Evolutionary conservation across 2,113 vertebrate species (phyloP), one percentile per base, ranked within the genome.

Genomic region (Cebidichthys violaceus): DNA sequence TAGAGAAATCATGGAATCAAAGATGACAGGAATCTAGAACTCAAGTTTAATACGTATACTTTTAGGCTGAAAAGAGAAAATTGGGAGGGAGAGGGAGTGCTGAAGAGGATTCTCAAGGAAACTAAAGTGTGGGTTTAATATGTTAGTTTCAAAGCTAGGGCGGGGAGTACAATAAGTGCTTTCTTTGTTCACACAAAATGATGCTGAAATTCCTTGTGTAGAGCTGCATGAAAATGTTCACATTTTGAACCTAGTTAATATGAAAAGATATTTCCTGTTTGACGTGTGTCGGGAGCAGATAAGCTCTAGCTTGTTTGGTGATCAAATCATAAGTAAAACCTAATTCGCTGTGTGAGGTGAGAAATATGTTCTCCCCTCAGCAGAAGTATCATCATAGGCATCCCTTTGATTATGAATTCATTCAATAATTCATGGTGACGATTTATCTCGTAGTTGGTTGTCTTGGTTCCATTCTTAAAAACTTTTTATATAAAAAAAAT

Each of bases 1-100:
- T 79, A 77, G 71, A 86, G 75, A 80, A 84, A 72, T 77, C 79
- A 87, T 77, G 41, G 76, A 91, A 77, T 81, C 67, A 55, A n/a
- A 71, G 62, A 82, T 68, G 78, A 86, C 39, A 76, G 50, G 62
- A 71, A 59, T 84, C 6, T 7, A 55, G 52, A 55, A 45, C 57
- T 74, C 57, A 66, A 27, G 17, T 41, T 62, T 18, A 73, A 61
- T 76, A 80, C 77, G 8, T 52, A 45, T 76, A 84, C 20, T 79
- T 45, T 72, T 33, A 29, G 27, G 65, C 54, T 75, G 66, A 43
- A 45, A 41, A 59, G 43, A 45, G 37, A 47, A n/a, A n/a, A 20
- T 52, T 9, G 0, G 4, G 35, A 43, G 73, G 45, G 24, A 35
- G 47, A n/a, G 3, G 35, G 13, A 39, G 43, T 2, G 22, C 45